A percentile compares a stretch with the other conserved stretches of the same genome.
phyloP scores from a whole-genome alignment of 2,888 invertebrate genomes.

The Lithosia quadra region DNA sequence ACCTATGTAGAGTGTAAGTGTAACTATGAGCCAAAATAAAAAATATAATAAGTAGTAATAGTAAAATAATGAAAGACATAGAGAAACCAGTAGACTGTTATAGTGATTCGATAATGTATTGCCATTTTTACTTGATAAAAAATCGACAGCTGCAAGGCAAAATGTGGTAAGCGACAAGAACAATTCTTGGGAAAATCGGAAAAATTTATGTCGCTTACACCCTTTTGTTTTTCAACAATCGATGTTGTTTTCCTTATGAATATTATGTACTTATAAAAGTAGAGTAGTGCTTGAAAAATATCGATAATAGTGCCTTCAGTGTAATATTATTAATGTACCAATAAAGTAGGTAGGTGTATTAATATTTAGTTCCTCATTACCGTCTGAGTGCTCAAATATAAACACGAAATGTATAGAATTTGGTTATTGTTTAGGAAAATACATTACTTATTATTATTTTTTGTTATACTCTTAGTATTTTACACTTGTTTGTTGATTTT shows the following conservation, averaged over 20 bases:
- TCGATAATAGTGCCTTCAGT: conserved; percentile 44
- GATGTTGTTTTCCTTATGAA: conserved; percentile 28
- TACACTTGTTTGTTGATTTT: conserved; percentile 39
- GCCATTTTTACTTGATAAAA: conserved; percentile 9
- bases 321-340: conserved; percentile 9
- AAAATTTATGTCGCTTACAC: not conserved
- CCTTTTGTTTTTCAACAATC: not conserved
- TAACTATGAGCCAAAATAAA: not conserved
- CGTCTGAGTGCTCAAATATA: conserved; percentile 40
- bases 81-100: conserved; percentile 16
- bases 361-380: conserved; percentile 29
- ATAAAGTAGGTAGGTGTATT: conserved; percentile 12
- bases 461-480: conserved; percentile 25
- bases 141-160: conserved; percentile 21
- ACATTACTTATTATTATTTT: conserved; percentile 21
- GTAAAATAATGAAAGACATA: conserved; percentile 21
- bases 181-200: not conserved
- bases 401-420: conserved; percentile 11
- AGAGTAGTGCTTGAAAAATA: conserved; percentile 26
- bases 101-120: conserved; percentile 12
- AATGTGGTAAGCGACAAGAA: not conserved
- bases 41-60: conserved; percentile 20
- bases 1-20: no score
- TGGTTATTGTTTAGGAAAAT: conserved; percentile 9
- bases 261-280: conserved; percentile 42